Evolutionary conservation across 1,140 invertebrate genomes (phyloP).

Genomic region (Ceratoteleas bidentatus): DNA sequence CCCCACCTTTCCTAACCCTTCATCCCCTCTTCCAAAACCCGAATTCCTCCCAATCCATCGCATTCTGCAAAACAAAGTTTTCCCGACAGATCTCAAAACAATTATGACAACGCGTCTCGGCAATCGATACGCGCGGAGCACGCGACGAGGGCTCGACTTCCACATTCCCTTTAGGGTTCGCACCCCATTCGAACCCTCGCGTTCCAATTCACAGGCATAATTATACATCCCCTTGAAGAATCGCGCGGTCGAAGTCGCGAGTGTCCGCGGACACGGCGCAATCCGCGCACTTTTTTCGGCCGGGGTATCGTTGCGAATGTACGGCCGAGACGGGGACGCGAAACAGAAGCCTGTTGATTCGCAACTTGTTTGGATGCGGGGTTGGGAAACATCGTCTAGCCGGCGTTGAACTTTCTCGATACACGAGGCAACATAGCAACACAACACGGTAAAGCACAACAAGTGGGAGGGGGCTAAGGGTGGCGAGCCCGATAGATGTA

Average conservation of each 20-base stretch:
- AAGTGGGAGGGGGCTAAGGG: conserved; percentile 69
- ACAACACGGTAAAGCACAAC: conserved; percentile 70
- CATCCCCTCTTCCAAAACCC: too few relatives aligned
- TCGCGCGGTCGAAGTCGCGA: conserved; percentile 16
- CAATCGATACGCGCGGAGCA: conserved; percentile 28
- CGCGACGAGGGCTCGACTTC: conserved; percentile 10
- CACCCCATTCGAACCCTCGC: conserved; percentile 68
- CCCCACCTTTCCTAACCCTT: too few relatives aligned
- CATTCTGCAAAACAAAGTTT: too few relatives aligned
- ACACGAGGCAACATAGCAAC: conserved; percentile 77
- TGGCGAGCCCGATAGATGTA: conserved; percentile 68
- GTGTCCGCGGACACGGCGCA: not conserved
- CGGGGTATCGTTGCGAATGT: not conserved
- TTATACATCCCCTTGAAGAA: conserved; percentile 78
- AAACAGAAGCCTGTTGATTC: conserved; percentile 75
- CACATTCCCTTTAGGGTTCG: conserved; percentile 70
- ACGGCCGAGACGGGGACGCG: conserved; percentile 2
- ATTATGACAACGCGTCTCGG: conserved; percentile 51
- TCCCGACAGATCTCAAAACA: conserved; percentile 10
- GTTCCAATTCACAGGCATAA: conserved; percentile 66
- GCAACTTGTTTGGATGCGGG: conserved; percentile 68
- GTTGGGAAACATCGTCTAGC: conserved; percentile 77
- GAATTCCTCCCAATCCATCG: too few relatives aligned
- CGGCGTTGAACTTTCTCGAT: conserved; percentile 80
- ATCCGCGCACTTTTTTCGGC: not conserved